A percentile compares a stretch with the other conserved stretches of the same genome.
These are phyloP conservation scores for Thunnus maccoyii DNA, from an alignment of 2,113 vertebrate genomes.

Conservation along the genomic window DNA sequence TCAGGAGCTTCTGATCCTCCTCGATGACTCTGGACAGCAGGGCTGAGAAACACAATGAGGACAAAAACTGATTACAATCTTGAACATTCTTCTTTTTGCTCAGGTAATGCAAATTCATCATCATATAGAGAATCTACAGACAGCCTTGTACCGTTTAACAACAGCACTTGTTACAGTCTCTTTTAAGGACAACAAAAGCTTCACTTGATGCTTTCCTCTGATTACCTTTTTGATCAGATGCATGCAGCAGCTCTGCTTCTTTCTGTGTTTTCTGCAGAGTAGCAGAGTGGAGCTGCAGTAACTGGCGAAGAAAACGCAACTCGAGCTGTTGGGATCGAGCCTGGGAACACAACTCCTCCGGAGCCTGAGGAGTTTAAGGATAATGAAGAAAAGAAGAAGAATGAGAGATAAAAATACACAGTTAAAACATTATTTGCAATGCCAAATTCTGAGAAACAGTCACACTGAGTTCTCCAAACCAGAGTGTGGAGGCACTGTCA, in stretches of 20 bases:
- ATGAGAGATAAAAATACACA: too few relatives aligned
- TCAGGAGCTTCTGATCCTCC: constrained; percentile 80
- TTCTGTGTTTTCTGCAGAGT: constrained; percentile 68
- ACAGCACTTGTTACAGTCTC: not conserved
- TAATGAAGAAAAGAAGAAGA: not conserved
- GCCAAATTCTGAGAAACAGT: not conserved
- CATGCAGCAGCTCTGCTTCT: constrained; percentile 61
- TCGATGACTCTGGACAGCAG: constrained; percentile 75
- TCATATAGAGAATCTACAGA: not conserved
- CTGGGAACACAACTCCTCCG: constrained; percentile 81
- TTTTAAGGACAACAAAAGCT: not conserved
- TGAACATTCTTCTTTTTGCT: not conserved
- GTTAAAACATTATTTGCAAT: not conserved
- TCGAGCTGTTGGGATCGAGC: constrained; percentile 74
- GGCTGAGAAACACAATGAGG: constrained; percentile 61
- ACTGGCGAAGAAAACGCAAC: constrained; percentile 70
- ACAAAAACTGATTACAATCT: not conserved
- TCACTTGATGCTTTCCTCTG: not conserved
- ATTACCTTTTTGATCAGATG: constrained; percentile 82
- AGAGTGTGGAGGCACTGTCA: too few relatives aligned
- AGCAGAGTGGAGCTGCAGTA: constrained; percentile 72
- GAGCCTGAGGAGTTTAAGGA: constrained; percentile 73
- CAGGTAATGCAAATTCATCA: not conserved
- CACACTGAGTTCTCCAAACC: too few relatives aligned
- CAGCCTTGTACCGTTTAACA: not conserved